Conservation (phyloP, 2,888 invertebrate genomes). For the Hyposoter didymator region DNA sequence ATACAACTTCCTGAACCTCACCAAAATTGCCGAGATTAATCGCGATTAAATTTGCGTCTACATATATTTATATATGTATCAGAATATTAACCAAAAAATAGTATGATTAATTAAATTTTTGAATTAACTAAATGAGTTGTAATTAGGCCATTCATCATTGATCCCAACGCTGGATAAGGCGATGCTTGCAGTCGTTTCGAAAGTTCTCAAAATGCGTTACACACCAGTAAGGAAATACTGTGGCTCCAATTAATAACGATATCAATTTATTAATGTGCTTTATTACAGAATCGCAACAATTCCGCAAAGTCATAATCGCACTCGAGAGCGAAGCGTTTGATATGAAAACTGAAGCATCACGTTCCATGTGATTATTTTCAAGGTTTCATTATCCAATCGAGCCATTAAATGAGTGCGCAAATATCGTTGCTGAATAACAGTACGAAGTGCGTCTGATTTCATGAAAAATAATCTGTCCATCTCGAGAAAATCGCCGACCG, state of each 20-base stretch:
- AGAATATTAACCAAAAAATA: constrained; percentile 29
- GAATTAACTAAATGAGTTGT: constrained; percentile 19
- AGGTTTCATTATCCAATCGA: not conserved
- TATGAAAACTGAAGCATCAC: not conserved
- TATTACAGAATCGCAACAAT: not conserved
- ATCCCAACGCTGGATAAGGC: not conserved
- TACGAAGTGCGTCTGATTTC: not conserved
- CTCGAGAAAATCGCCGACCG: not conserved
- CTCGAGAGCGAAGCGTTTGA: not conserved
- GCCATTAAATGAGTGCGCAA: not conserved
- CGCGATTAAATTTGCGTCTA: constrained; percentile 11
- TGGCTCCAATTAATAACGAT: not conserved
- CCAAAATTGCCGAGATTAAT: constrained; percentile 8
- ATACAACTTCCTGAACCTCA: constrained; percentile 48
- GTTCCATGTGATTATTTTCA: not conserved
- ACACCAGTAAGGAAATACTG: not conserved
- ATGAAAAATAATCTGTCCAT: not conserved
- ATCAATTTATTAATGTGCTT: not conserved
- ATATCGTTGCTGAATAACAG: not conserved
- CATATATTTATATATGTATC: not conserved
- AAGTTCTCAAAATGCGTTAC: not conserved
- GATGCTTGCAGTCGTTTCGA: constrained; percentile 18
- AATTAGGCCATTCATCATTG: constrained; percentile 36
- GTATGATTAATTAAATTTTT: constrained; percentile 35
- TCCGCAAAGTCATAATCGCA: not conserved